A percentile compares a stretch with the other conserved stretches of the same genome.
These are phyloP conservation scores for Thereuonema tuberculata DNA, from an alignment of 1,140 invertebrate genomes.

Conservation along the genomic window DNA sequence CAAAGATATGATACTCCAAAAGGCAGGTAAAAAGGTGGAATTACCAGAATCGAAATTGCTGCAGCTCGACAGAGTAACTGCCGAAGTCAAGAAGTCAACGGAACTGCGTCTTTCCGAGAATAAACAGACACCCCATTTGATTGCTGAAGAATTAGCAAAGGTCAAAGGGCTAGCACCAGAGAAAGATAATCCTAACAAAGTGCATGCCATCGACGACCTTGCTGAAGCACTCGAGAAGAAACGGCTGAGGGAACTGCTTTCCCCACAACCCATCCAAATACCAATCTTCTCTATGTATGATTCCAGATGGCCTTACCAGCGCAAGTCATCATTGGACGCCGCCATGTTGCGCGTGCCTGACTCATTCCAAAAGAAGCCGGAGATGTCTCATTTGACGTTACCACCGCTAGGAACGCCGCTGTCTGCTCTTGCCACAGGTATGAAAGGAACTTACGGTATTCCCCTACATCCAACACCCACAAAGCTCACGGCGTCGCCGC, in stretches of 20 bases:
- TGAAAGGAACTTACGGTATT: not conserved
- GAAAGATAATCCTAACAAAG: not conserved
- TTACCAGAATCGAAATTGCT: no score
- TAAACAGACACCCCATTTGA: no score
- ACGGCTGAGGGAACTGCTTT: not conserved
- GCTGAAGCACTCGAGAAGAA: constrained; percentile 2
- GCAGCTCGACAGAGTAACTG: no score
- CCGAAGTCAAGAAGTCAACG: no score
- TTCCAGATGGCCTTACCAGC: not conserved
- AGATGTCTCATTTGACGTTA: not conserved
- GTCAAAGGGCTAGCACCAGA: no score
- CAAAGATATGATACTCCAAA: no score
- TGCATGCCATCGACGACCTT: constrained; percentile 3
- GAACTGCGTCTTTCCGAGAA: no score
- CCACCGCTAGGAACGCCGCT: not conserved
- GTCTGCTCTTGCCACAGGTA: no score
- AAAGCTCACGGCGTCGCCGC: not conserved
- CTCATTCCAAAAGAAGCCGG: not conserved
- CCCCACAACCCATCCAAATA: not conserved
- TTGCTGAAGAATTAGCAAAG: no score
- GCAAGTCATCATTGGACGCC: not conserved
- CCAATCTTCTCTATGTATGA: constrained; percentile 6
- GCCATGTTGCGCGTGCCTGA: not conserved
- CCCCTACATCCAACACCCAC: not conserved
- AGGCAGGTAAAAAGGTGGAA: no score